phyloP scores from a whole-genome alignment of 2,888 invertebrate species.

The Rhagium mordax region DNA sequence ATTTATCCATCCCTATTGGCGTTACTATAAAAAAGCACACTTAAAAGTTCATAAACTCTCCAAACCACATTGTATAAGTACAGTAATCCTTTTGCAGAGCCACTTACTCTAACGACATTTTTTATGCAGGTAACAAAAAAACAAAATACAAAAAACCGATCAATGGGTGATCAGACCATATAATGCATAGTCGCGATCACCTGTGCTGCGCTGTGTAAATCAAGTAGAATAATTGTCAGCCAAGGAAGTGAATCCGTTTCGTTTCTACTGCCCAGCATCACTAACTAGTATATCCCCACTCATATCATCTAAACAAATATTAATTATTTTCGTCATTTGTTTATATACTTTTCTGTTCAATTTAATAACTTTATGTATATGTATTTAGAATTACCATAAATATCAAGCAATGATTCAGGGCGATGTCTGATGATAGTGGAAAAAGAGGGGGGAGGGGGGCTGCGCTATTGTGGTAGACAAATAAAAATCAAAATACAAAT shows the following conservation, averaged over 20 bases:
- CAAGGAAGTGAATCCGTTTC: not conserved
- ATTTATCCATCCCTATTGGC: not conserved
- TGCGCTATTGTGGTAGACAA: too few relatives aligned
- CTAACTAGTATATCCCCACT: too few relatives aligned
- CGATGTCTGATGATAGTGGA: too few relatives aligned
- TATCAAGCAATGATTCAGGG: too few relatives aligned
- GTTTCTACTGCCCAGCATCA: too few relatives aligned
- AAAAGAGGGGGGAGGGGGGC: too few relatives aligned
- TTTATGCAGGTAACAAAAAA: not conserved
- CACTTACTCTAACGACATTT: not conserved
- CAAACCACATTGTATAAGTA: not conserved
- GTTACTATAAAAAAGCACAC: not conserved
- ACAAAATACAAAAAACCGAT: not conserved
- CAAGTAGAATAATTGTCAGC: not conserved
- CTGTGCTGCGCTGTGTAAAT: not conserved
- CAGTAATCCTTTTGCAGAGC: not conserved
- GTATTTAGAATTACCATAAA: too few relatives aligned
- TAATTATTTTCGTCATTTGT: too few relatives aligned
- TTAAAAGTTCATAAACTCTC: not conserved
- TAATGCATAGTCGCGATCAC: not conserved
- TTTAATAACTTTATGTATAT: too few relatives aligned
- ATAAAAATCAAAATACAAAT: too few relatives aligned
- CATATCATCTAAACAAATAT: too few relatives aligned
- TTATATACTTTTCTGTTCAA: too few relatives aligned
- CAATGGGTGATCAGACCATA: not conserved